These are phyloP conservation scores for Hermaeophaga mercurialis DNA, from an alignment of 2,888 invertebrate species.

Conservation along the genomic window DNA sequence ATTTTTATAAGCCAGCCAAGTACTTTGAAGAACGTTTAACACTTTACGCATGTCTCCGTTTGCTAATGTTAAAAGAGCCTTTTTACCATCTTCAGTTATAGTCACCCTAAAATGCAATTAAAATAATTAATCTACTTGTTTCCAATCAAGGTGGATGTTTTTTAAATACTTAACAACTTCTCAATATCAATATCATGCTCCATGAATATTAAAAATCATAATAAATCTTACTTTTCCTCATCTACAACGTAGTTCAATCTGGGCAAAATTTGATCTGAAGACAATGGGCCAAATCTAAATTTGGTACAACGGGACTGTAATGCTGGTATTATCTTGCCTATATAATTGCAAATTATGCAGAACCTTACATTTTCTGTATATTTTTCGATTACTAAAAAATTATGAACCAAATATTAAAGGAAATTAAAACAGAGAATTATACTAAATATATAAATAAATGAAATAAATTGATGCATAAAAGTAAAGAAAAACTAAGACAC, in stretches of 20 bases:
- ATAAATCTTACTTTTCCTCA: constrained; percentile 73
- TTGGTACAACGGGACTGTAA: constrained; percentile 97
- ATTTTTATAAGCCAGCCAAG: constrained; percentile 87
- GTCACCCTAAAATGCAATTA: constrained; percentile 77
- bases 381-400: constrained; percentile 90
- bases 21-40: constrained; percentile 94
- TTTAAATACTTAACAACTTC: too few relatives aligned
- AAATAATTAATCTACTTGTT: too few relatives aligned
- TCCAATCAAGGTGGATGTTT: too few relatives aligned
- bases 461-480: too few relatives aligned
- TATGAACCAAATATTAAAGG: too few relatives aligned
- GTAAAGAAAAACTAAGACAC: too few relatives aligned
- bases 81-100: constrained; percentile 85
- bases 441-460: too few relatives aligned
- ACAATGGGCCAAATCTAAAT: constrained; percentile 92
- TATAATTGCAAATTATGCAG: constrained; percentile 98
- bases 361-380: constrained; percentile 98
- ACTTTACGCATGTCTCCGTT: constrained; percentile 98
- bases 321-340: constrained; percentile 98
- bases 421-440: too few relatives aligned
- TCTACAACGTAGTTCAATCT: constrained; percentile 82
- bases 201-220: too few relatives aligned
- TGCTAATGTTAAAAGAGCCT: constrained; percentile 86
- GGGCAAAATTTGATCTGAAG: constrained; percentile 85
- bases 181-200: too few relatives aligned